Evolutionary conservation across 2,888 invertebrate species (phyloP).

Genomic region (Dryobotodes eremita): DNA sequence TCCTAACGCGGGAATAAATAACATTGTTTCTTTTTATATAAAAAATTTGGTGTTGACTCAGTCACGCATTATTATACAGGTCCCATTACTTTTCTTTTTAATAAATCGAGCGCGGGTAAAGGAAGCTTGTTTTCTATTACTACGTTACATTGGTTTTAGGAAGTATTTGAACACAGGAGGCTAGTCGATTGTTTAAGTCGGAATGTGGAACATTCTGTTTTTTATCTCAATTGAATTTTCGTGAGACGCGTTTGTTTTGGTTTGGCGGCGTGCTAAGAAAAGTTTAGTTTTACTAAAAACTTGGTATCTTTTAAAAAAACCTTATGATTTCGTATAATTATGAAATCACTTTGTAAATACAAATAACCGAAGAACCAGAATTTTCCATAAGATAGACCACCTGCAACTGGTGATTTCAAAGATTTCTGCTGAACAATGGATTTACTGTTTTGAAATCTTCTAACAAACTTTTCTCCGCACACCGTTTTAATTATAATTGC

Average conservation of each 20-base stretch:
- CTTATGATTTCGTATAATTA: too few species aligned
- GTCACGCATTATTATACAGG: conserved; percentile 84
- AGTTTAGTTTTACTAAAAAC: background rate
- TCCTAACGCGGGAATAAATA: conserved; percentile 65
- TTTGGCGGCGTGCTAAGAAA: conserved; percentile 28
- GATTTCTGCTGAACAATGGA: too few species aligned
- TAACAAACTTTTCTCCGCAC: conserved; percentile 32
- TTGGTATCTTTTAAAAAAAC: too few species aligned
- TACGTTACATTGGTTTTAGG: conserved; percentile 71
- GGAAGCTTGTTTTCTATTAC: conserved; percentile 64
- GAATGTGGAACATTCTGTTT: conserved; percentile 59
- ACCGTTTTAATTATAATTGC: conserved; percentile 44
- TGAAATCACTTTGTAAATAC: too few species aligned
- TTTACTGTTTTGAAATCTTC: background rate
- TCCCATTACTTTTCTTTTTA: conserved; percentile 77
- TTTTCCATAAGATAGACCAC: background rate
- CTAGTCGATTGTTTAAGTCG: conserved; percentile 76
- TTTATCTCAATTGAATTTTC: conserved; percentile 36
- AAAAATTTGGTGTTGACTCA: conserved; percentile 87
- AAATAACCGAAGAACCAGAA: background rate
- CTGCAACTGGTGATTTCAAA: background rate
- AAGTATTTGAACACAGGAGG: conserved; percentile 83
- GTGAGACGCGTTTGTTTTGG: conserved; percentile 41
- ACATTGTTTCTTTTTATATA: conserved; percentile 70
- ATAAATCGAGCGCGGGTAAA: conserved; percentile 72